Evolutionary conservation across 2,888 invertebrate genomes (phyloP).

Genomic region (Oconnorella tubifera): DNA sequence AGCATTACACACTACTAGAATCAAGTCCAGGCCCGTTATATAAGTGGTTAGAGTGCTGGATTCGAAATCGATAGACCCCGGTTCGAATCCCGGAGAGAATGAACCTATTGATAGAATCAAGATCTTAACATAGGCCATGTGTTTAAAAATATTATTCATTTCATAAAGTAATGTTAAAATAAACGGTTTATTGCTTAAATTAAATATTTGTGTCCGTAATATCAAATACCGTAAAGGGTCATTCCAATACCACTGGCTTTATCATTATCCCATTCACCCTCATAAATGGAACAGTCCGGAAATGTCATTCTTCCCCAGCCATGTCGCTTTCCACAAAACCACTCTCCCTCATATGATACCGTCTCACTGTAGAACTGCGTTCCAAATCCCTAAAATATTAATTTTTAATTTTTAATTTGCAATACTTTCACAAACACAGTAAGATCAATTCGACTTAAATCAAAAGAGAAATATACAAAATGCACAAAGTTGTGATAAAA

Average conservation of each 20-base stretch:
- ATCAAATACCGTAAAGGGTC: constrained; percentile 29
- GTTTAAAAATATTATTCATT: not conserved
- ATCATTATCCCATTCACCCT: constrained; percentile 57
- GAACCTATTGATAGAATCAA: too few relatives aligned
- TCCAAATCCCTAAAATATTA: constrained; percentile 52
- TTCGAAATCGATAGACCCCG: too few relatives aligned
- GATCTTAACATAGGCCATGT: too few relatives aligned
- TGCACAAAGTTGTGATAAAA: too few relatives aligned
- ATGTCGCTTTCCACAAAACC: constrained; percentile 55
- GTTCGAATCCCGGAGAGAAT: too few relatives aligned
- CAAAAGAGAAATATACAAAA: too few relatives aligned
- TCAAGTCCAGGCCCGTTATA: too few relatives aligned
- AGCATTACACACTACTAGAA: too few relatives aligned
- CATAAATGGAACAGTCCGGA: constrained; percentile 54
- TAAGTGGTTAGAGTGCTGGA: too few relatives aligned
- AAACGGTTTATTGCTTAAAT: not conserved
- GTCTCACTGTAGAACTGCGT: constrained; percentile 53
- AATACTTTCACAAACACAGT: too few relatives aligned
- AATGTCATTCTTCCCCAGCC: constrained; percentile 58
- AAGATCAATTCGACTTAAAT: too few relatives aligned
- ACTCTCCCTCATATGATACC: constrained; percentile 58
- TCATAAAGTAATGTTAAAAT: not conserved
- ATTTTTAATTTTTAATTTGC: not conserved
- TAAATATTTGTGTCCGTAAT: constrained; percentile 48
- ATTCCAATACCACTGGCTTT: constrained; percentile 55